Conservation (phyloP, 2,113 vertebrate genomes). For the Mungos mungo region DNA sequence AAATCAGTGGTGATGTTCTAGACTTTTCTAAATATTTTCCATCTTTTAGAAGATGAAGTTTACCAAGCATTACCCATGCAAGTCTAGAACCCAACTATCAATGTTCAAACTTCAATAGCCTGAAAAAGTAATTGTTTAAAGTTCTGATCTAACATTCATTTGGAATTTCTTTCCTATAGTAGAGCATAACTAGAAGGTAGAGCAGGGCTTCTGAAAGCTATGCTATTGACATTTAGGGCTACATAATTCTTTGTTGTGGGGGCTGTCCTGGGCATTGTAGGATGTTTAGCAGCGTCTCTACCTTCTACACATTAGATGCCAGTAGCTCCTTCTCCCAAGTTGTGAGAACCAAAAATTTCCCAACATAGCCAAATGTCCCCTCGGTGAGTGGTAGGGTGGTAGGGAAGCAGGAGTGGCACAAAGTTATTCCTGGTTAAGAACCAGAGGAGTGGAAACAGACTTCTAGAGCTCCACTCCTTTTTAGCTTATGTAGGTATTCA, state of each 20-base stretch:
- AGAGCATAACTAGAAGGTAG: neutral
- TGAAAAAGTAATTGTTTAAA: slow-evolving; percentile 18
- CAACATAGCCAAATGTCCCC: neutral
- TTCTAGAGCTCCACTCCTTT: neutral
- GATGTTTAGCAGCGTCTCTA: neutral
- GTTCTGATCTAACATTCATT: neutral
- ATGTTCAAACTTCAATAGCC: neutral
- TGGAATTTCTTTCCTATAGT: neutral
- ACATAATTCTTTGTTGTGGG: neutral
- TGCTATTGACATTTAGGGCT: neutral
- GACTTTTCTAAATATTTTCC: neutral
- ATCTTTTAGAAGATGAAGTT: slow-evolving; percentile 6
- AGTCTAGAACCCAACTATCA: neutral
- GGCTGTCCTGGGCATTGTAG: neutral
- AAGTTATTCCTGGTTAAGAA: neutral
- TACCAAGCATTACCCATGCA: neutral
- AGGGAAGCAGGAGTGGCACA: neutral
- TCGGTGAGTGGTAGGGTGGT: neutral
- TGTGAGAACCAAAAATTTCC: neutral
- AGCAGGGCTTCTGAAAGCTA: neutral
- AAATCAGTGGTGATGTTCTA: neutral
- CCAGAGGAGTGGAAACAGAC: neutral
- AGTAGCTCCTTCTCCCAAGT: neutral
- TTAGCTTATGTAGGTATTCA: neutral
- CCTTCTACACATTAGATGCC: neutral